Evolutionary conservation across 2,888 invertebrate genomes (phyloP).

Genomic region (Tetragnatha montana): DNA sequence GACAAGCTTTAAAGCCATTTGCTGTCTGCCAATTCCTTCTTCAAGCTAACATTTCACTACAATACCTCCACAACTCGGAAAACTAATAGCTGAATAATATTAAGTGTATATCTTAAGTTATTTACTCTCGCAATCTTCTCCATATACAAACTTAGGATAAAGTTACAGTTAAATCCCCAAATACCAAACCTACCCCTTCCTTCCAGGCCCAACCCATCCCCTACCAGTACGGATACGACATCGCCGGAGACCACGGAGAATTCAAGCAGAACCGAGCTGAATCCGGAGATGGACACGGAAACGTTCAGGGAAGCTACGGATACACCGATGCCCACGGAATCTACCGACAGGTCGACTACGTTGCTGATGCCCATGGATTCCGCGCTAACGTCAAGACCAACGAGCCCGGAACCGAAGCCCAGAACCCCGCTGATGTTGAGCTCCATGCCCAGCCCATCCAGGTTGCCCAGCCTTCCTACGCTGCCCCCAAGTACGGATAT

Average conservation of each 20-base stretch:
- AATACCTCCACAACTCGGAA: no score
- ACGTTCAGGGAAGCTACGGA: slow-evolving; percentile 67
- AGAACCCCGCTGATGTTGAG: slow-evolving; percentile 69
- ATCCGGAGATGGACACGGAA: slow-evolving; percentile 67
- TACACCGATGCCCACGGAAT: slow-evolving; percentile 68
- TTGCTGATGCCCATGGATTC: slow-evolving; percentile 70
- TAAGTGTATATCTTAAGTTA: no score
- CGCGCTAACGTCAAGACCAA: slow-evolving; percentile 70
- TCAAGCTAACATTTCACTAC: no score
- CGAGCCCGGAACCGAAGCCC: slow-evolving; percentile 69
- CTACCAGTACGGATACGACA: slow-evolving; percentile 68
- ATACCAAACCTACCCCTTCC: no score
- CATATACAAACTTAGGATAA: no score
- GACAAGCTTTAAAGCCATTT: no score
- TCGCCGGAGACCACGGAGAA: slow-evolving; percentile 70
- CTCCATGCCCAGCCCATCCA: slow-evolving; percentile 66
- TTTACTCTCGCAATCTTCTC: no score
- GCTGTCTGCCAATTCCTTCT: no score
- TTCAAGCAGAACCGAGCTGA: slow-evolving; percentile 66
- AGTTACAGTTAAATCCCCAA: no score
- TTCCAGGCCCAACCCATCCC: slow-evolving; percentile 64
- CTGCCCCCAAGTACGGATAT: slow-evolving; percentile 46
- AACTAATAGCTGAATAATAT: no score
- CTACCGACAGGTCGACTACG: slow-evolving; percentile 70
- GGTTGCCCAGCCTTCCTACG: slow-evolving; percentile 39